Base-by-base conservation (phyloP, 2,797 vertebrate genomes). In the Diplodus puntazzo region DNA sequence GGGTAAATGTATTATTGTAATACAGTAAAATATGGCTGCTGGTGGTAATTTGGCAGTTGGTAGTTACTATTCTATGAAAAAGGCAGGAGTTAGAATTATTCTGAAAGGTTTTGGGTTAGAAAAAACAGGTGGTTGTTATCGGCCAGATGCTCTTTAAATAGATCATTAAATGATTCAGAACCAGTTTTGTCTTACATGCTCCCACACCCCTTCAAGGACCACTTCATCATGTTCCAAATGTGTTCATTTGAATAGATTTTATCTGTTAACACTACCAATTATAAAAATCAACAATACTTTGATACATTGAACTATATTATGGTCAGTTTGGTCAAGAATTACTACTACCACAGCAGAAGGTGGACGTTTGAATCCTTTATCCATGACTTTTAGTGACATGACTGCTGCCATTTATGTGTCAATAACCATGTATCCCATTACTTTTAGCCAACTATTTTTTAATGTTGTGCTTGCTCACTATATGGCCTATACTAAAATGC, bases 1-100 rank as follows among this genome's bases (percentile, higher is more conserved):
- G 7, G 12, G 2, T 1, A 75, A 77, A 87, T 16, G 13, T 30
- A 49, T 52, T 11, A 53, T 34, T 39, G 39, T 11, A 27, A 52
- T 12, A 65, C 3, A 45, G 5, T 4, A 27, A 25, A 27, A 52
- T 21, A 54, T 30, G 20, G 7, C 5, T 23, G 14, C 11, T 42
- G 39, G 8, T 20, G 7, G 14, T 1, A 12, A 17, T 14, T 21
- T 54, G 25, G 2, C 16, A 12, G 16, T 52, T 43, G 6, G 9
- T 13, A 14, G 39, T 21, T 3, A 21, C 12, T 61, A 18, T 42
- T 42, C 16, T 27, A 55, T 39, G 6, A 45, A 13, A 25, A 25
- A 45, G 16, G 9, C 64, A 54, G 10, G 9, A 54, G 34, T 9
- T 30, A 5, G 8, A 39, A 21, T 52, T 21, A 34, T 39, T 52